Evolutionary conservation across 2,888 invertebrate genomes (phyloP), one percentile per base, ranked within the genome.

Genomic region (Athalia rosae): DNA sequence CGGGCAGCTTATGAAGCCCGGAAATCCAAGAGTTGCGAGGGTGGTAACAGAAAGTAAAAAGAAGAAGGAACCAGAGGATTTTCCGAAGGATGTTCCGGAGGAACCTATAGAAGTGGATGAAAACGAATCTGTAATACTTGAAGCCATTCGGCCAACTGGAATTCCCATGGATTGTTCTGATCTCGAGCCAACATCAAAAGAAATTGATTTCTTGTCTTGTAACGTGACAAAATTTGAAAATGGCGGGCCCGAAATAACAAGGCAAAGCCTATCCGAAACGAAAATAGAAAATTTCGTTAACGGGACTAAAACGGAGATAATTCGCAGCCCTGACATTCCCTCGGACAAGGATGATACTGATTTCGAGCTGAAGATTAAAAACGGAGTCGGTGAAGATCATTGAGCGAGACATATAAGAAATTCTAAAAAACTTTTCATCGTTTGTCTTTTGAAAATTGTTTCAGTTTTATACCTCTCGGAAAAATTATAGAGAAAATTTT

Each of bases 121-220:
- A 48, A 62, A 76, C 4, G 15, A n/a, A 62, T 28, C 6, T 53
- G 50, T 5, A 61, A 11, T 8, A 61, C 41, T 7, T 7, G 41
- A 11, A 4, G 15, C 61, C 13, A 4, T 41, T 56, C 7, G 41
- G 41, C 53, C 53, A 13, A 47, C 67, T 11, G 28, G 41, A 53
- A 50, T n/a, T 50, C 7, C 11, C 0, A 58, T 41, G 9, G 3
- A 61, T 13, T 45, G 43, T 45, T 45, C 13, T 8, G 15, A 45
- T 5, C 2, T 4, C 28, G 58, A 71, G 15, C 45, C 58, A 58
- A 58, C 56, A 5, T 9, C 56, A 1, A 71, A 71, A 15, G 58
- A 71, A 9, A 56, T 71, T 58, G 45, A 50, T 43, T 71, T 58
- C 71, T 45, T 45, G 15, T 71, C 71, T 45, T 56, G 58, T 45